Evolutionary conservation across 2,797 vertebrate genomes (phyloP).

Genomic region (Chelon labrosus): DNA sequence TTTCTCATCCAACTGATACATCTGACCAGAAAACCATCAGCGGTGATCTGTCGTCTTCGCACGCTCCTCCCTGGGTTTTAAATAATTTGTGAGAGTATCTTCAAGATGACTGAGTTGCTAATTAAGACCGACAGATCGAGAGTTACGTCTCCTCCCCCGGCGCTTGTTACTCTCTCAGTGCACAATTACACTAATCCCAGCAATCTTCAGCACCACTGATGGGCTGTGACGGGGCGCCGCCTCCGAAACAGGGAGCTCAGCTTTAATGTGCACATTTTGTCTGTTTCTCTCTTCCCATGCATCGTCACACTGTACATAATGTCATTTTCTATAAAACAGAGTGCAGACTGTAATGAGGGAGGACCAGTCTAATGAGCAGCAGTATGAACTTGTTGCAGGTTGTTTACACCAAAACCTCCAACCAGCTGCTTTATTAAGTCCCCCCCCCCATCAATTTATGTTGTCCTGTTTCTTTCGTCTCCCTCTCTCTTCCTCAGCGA

Average conservation of each 20-base stretch:
- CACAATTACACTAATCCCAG: slow-evolving; percentile 19
- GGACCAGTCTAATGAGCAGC: slow-evolving; percentile 2
- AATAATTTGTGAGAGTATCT: slow-evolving; percentile 53
- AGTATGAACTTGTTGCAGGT: slow-evolving; percentile 14
- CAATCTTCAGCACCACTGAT: neutral
- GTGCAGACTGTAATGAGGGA: neutral
- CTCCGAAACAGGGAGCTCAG: neutral
- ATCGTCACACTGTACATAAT: neutral
- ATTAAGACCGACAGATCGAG: slow-evolving; percentile 46
- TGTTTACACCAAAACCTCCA: slow-evolving; percentile 1
- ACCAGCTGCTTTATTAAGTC: slow-evolving; percentile 16
- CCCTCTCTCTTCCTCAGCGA: neutral
- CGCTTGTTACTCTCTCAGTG: slow-evolving; percentile 1
- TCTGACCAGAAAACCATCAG: too few species aligned
- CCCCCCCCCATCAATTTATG: neutral
- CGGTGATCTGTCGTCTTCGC: neutral
- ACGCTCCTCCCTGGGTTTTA: slow-evolving; percentile 19
- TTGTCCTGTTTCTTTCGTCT: neutral
- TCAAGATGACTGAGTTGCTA: slow-evolving; percentile 40
- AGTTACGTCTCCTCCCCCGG: neutral
- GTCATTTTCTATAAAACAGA: neutral
- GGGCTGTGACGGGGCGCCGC: neutral
- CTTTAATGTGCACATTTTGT: neutral
- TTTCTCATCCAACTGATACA: too few species aligned
- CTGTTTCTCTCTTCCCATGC: neutral